Percentiles rank a stretch among this genome's conserved stretches.
Evolutionary conservation across 2,113 vertebrate genomes (phyloP).

Genomic region (Cariama cristata): DNA sequence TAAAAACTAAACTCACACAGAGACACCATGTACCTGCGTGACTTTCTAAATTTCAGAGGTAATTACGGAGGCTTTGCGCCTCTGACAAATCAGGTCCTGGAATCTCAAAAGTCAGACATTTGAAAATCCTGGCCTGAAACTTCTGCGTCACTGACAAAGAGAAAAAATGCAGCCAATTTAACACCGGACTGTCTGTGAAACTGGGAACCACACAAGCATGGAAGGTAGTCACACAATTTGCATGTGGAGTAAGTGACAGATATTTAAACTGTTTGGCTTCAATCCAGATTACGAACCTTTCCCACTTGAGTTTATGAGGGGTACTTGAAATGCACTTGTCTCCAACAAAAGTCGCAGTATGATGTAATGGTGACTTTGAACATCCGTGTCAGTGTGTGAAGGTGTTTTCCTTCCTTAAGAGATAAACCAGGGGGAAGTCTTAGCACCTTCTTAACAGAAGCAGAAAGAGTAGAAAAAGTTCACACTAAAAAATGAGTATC

Average conservation of each 20-base stretch:
- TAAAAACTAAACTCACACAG: neutral
- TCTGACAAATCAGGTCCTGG: neutral
- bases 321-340: conserved; percentile 63
- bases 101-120: neutral
- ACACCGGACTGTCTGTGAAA: neutral
- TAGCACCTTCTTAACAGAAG: neutral
- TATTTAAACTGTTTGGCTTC: conserved; percentile 53
- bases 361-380: conserved; percentile 27
- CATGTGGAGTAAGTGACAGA: neutral
- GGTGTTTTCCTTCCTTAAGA: neutral
- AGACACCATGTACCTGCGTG: neutral
- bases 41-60: neutral
- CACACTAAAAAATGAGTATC: neutral
- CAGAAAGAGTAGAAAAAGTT: neutral
- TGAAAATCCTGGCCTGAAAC: neutral
- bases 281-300: conserved; percentile 51
- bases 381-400: conserved; percentile 52
- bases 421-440: neutral
- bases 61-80: neutral
- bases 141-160: neutral
- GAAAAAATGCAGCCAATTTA: neutral
- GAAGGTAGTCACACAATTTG: neutral
- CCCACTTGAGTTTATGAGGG: conserved; percentile 59
- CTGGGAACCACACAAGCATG: neutral
- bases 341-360: conserved; percentile 31